phyloP scores from a whole-genome alignment of 2,888 invertebrate genomes.

The Pollenia angustigena region DNA sequence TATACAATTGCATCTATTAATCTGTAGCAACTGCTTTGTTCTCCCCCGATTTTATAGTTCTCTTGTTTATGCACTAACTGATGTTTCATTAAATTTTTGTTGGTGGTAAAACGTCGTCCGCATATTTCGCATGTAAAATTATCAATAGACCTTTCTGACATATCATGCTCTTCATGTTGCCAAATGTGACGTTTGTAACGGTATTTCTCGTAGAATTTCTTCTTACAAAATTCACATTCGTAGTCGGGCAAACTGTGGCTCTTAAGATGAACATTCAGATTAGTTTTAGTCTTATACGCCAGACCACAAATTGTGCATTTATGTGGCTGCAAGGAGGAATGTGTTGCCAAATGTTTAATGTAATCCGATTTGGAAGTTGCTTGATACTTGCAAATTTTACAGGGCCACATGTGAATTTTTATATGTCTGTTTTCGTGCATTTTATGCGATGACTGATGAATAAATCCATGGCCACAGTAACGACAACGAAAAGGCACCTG shows the following conservation, averaged over 20 bases:
- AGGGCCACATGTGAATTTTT: constrained; percentile 60
- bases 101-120: constrained; percentile 43
- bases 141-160: constrained; percentile 9
- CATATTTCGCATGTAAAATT: constrained; percentile 62
- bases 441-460: constrained; percentile 57
- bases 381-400: constrained; percentile 50
- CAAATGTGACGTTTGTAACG: constrained; percentile 66
- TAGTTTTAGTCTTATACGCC: constrained; percentile 58
- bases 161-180: constrained; percentile 45
- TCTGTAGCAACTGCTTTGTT: neutral
- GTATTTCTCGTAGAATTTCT: constrained; percentile 64
- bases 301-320: constrained; percentile 62
- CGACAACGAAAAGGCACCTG: constrained; percentile 55
- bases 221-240: constrained; percentile 58
- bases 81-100: constrained; percentile 54
- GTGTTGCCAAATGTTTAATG: constrained; percentile 52
- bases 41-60: constrained; percentile 20
- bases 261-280: constrained; percentile 60
- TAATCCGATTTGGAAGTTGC: constrained; percentile 57
- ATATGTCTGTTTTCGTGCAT: constrained; percentile 59
- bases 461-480: constrained; percentile 55
- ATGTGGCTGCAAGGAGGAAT: constrained; percentile 44
- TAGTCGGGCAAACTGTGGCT: constrained; percentile 48
- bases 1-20: constrained; percentile 12
- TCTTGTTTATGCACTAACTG: constrained; percentile 44